Evolutionary conservation across 2,888 invertebrate species (phyloP).

Genomic region (Nebria salina): DNA sequence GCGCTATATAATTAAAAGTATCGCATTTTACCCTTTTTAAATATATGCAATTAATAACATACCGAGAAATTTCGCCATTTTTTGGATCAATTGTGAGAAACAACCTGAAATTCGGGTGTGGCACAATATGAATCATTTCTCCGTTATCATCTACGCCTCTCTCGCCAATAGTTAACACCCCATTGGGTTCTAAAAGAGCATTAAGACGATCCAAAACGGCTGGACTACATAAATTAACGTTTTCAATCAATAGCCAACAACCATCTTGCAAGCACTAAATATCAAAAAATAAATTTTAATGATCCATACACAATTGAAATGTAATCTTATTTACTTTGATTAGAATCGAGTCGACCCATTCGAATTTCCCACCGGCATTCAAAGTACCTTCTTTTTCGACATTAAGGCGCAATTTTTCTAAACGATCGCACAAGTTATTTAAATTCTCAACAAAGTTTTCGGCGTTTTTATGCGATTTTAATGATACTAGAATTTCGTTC

Average conservation of each 20-base stretch:
- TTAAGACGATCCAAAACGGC: conserved; percentile 97
- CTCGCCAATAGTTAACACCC: conserved; percentile 89
- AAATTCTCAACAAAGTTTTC: conserved; percentile 51
- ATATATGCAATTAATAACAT: conserved; percentile 46
- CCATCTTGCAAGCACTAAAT: conserved; percentile 79
- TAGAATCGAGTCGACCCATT: conserved; percentile 90
- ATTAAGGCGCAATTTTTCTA: conserved; percentile 59
- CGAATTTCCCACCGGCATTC: conserved; percentile 89
- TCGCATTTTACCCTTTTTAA: not conserved
- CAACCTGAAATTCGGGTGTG: conserved; percentile 91
- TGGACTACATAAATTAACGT: conserved; percentile 95
- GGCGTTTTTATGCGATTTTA: conserved; percentile 51
- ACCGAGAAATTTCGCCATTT: conserved; percentile 94
- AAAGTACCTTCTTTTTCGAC: conserved; percentile 69
- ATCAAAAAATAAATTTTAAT: conserved; percentile 42
- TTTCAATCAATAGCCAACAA: conserved; percentile 86
- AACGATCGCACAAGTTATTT: conserved; percentile 56
- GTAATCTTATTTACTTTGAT: conserved; percentile 70
- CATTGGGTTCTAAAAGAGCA: conserved; percentile 92
- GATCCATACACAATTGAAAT: conserved; percentile 9
- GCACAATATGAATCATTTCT: conserved; percentile 76
- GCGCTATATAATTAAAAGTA: conserved; percentile 69
- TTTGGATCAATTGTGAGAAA: conserved; percentile 95
- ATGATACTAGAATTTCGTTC: conserved; percentile 54
- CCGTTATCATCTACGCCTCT: conserved; percentile 81